Conservation (phyloP, 37 sponge, comb jelly and placozoan genomes). For the Halisarca cf. caerulea region DNA sequence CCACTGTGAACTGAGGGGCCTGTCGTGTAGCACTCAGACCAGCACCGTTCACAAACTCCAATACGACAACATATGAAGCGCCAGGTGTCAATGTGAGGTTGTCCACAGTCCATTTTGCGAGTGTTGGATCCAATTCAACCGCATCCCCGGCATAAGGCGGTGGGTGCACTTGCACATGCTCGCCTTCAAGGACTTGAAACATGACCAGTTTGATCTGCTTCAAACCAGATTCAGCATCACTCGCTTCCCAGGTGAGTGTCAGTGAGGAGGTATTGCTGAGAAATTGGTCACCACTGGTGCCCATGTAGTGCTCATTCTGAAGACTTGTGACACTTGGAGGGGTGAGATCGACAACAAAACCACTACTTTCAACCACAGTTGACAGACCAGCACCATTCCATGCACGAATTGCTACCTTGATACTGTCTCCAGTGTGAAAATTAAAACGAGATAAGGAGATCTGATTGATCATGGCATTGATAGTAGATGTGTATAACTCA, state of each 20-base stretch:
- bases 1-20: slow-evolving; percentile 24
- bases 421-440: slow-evolving; percentile 52
- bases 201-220: slow-evolving; percentile 7
- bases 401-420: slow-evolving; percentile 42
- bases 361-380: slow-evolving; percentile 32
- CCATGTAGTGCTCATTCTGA: slow-evolving; percentile 30
- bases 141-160: background rate
- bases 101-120: background rate
- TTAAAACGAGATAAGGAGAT: slow-evolving; percentile 34
- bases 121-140: background rate
- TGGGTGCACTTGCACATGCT: slow-evolving; percentile 30
- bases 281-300: slow-evolving; percentile 12
- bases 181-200: slow-evolving; percentile 49
- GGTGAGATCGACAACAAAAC: slow-evolving; percentile 53
- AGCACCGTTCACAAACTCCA: slow-evolving; percentile 60
- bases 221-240: slow-evolving; percentile 59
- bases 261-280: slow-evolving; percentile 10
- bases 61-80: slow-evolving; percentile 24
- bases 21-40: background rate
- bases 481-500: background rate
- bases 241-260: slow-evolving; percentile 38
- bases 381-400: slow-evolving; percentile 58
- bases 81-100: slow-evolving; percentile 33
- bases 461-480: background rate
- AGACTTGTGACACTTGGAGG: slow-evolving; percentile 55